Conservation (phyloP, 2,113 vertebrate species). For the Benitochromis conjunctus region DNA sequence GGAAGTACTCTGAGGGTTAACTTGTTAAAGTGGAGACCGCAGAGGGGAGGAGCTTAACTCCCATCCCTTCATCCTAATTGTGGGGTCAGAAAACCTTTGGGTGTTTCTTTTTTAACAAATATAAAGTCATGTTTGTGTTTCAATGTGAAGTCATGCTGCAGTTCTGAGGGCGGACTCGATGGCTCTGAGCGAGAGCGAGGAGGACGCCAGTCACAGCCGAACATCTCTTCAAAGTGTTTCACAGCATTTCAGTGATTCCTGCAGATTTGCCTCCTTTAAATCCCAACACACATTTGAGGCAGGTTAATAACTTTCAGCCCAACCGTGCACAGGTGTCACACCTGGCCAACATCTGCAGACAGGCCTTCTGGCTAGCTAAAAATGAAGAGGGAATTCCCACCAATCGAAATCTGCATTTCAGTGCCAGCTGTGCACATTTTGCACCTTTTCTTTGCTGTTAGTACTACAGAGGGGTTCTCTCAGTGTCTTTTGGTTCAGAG, state of each 20-base stretch:
- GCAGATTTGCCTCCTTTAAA: not conserved
- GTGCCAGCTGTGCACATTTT: not conserved
- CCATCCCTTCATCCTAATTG: rapidly evolving
- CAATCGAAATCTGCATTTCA: not conserved
- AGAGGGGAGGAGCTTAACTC: not conserved
- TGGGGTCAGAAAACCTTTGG: not conserved
- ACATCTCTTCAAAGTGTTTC: not conserved
- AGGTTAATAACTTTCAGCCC: not conserved
- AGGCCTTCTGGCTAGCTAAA: not conserved
- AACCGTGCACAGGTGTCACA: not conserved
- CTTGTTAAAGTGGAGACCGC: not conserved
- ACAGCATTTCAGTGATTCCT: not conserved
- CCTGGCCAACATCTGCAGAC: not conserved
- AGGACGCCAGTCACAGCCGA: not conserved
- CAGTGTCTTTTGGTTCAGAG: not conserved
- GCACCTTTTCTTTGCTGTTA: too few species aligned
- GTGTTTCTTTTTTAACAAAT: not conserved
- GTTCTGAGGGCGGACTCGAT: not conserved
- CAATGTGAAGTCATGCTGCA: not conserved
- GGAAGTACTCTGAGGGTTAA: not conserved
- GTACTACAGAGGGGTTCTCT: too few species aligned
- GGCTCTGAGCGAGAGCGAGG: not conserved
- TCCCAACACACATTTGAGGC: not conserved
- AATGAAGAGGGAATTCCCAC: not conserved
- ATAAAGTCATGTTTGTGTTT: not conserved